Percentiles rank a stretch among this genome's conserved stretches.
Conservation (phyloP, 2,113 vertebrate genomes). For the Centropristis striata region DNA sequence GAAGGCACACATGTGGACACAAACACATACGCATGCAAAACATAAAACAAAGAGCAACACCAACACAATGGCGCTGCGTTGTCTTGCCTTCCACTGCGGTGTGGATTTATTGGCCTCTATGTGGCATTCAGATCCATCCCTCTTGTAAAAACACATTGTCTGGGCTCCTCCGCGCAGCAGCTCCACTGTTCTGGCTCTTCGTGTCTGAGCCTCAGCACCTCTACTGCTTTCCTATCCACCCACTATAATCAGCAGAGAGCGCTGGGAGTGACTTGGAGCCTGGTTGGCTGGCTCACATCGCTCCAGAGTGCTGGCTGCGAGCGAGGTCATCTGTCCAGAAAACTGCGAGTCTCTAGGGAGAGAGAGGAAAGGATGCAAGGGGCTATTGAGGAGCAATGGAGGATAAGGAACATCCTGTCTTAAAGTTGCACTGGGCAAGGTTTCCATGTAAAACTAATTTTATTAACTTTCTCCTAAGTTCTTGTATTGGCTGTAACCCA, state of each 20-base stretch:
- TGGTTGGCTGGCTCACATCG: constrained; percentile 65
- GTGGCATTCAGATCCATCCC: constrained; percentile 55
- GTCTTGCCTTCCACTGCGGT: constrained; percentile 54
- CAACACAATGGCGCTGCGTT: constrained; percentile 55
- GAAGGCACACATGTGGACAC: constrained; percentile 21
- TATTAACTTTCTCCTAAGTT: constrained; percentile 8
- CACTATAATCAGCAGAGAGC: constrained; percentile 69
- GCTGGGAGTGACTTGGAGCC: constrained; percentile 62
- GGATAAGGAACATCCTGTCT: constrained; percentile 29
- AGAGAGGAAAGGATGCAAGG: constrained; percentile 15
- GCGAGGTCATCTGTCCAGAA: constrained; percentile 74
- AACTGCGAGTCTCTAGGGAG: constrained; percentile 47
- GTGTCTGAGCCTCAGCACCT: constrained; percentile 55
- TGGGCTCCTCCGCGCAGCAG: constrained; percentile 45
- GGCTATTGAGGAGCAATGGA: constrained; percentile 48
- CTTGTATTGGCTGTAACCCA: neutral
- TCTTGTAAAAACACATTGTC: constrained; percentile 61
- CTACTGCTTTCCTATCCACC: constrained; percentile 43
- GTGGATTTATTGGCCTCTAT: constrained; percentile 68
- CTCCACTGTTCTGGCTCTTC: constrained; percentile 50
- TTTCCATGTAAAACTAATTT: constrained; percentile 27
- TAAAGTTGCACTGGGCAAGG: constrained; percentile 22
- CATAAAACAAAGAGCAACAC: constrained; percentile 51
- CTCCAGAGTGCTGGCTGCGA: constrained; percentile 62
- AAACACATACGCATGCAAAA: constrained; percentile 33